These are phyloP conservation scores for Andrena trimmerana DNA, from an alignment of 2,888 invertebrate species.

Conservation along the genomic window DNA sequence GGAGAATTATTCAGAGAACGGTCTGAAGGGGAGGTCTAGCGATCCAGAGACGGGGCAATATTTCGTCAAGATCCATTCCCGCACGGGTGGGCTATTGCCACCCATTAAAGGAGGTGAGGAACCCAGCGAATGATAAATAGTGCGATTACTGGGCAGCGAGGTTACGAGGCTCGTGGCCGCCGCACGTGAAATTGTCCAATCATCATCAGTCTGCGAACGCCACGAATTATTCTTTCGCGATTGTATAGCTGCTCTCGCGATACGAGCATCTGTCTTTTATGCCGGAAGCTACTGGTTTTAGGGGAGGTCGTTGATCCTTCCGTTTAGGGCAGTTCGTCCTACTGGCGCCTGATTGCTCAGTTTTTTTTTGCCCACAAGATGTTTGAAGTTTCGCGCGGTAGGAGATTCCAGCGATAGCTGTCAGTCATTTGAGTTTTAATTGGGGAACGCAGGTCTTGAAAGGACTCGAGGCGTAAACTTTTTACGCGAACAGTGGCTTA, in stretches of 20 bases:
- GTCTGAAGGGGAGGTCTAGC: slow-evolving; percentile 26
- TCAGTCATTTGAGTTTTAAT: not conserved
- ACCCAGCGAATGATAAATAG: slow-evolving; percentile 81
- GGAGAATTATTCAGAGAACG: slow-evolving; percentile 36
- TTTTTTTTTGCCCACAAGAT: not conserved
- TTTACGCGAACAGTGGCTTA: not conserved
- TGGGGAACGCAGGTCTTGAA: not conserved
- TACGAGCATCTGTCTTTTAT: slow-evolving; percentile 73
- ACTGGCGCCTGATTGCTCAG: slow-evolving; percentile 10
- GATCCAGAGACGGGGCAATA: slow-evolving; percentile 60
- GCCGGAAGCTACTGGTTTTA: slow-evolving; percentile 37
- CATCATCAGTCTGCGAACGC: slow-evolving; percentile 77
- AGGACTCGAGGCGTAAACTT: not conserved
- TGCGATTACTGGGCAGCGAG: slow-evolving; percentile 79
- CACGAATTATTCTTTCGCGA: slow-evolving; percentile 64
- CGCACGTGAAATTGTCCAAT: slow-evolving; percentile 78
- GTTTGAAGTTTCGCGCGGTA: not conserved
- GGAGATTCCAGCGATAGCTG: not conserved
- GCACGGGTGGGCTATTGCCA: slow-evolving; percentile 76
- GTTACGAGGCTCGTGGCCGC: slow-evolving; percentile 58
- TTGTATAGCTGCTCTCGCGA: slow-evolving; percentile 64
- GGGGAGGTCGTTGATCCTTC: slow-evolving; percentile 19
- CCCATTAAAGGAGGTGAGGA: slow-evolving; percentile 76
- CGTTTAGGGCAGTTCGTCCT: not conserved
- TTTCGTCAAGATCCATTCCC: slow-evolving; percentile 69